phyloP scores from a whole-genome alignment of 2,113 vertebrate genomes.

The Shinisaurus crocodilurus region DNA sequence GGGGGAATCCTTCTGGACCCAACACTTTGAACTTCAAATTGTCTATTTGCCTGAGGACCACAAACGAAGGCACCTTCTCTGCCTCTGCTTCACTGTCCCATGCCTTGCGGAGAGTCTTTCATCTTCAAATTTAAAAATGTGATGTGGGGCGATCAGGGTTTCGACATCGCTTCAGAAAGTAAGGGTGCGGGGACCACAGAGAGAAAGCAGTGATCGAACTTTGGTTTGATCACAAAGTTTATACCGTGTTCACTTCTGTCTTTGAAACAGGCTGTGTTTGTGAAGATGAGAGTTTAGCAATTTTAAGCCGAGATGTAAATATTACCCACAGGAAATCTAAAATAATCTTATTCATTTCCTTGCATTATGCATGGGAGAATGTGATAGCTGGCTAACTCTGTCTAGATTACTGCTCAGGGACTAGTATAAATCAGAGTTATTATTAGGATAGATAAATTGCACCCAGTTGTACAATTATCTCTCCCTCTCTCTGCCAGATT shows the following conservation, averaged over 20 bases:
- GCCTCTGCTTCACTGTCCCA: conserved; percentile 15
- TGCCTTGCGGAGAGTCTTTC: background rate
- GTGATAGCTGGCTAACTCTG: conserved; percentile 44
- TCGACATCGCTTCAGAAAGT: background rate
- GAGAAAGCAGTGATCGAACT: background rate
- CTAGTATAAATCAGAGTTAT: conserved; percentile 29
- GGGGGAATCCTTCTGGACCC: background rate
- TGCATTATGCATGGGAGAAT: conserved; percentile 61
- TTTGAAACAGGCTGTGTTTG: background rate
- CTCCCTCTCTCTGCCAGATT: conserved; percentile 26
- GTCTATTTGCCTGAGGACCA: background rate
- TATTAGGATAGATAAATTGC: conserved; percentile 58
- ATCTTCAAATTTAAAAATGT: background rate
- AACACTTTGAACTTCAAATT: conserved; percentile 1
- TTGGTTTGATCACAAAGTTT: conserved; percentile 13
- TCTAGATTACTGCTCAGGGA: conserved; percentile 56
- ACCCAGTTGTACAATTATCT: conserved; percentile 50
- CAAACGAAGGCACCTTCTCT: background rate
- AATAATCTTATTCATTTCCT: conserved; percentile 52
- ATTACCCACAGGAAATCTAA: conserved; percentile 54
- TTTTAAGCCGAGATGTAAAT: conserved; percentile 47
- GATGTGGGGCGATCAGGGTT: background rate
- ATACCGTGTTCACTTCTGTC: background rate
- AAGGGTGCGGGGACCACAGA: background rate
- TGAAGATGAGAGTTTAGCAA: conserved; percentile 29